These are phyloP conservation scores for Zoanthus sociatus DNA, from an alignment of 92 coral and sea anemone genomes.

Conservation along the genomic window DNA sequence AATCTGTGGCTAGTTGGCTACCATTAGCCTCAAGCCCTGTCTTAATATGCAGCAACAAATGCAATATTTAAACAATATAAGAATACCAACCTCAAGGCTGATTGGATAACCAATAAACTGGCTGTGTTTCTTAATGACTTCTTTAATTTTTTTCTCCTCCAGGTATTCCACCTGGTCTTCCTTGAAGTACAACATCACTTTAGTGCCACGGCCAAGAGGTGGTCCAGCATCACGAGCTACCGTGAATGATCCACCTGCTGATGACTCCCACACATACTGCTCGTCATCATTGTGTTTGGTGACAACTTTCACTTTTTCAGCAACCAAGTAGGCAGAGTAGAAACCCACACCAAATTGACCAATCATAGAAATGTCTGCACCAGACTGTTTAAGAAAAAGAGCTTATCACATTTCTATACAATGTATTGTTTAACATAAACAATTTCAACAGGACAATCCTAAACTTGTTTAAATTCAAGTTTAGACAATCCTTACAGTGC, in stretches of 20 bases:
- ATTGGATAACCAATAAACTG: constrained; percentile 99
- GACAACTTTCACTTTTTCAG: constrained; percentile 88
- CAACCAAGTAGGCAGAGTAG: constrained; percentile 97
- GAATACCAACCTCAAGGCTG: constrained; percentile 72
- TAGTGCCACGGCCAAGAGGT: constrained; percentile 92
- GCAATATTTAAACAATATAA: background rate
- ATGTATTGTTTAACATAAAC: no score
- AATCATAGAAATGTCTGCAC: constrained; percentile 99
- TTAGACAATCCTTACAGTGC: no score
- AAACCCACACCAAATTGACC: constrained; percentile 99
- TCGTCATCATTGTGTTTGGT: constrained; percentile 99
- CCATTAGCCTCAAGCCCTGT: no score
- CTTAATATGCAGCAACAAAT: background rate
- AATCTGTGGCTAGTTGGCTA: no score
- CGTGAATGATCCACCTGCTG: constrained; percentile 99
- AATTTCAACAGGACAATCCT: no score
- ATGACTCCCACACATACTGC: constrained; percentile 97
- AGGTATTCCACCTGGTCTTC: constrained; percentile 92
- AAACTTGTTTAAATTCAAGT: no score
- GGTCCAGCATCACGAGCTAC: constrained; percentile 86
- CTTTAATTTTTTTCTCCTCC: constrained; percentile 92
- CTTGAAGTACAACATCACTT: constrained; percentile 87
- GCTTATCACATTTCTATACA: no score
- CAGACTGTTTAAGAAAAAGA: constrained; percentile 68
- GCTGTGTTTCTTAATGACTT: constrained; percentile 96